Conservation (phyloP, 2,113 vertebrate species). For the Hypanus sabinus region DNA sequence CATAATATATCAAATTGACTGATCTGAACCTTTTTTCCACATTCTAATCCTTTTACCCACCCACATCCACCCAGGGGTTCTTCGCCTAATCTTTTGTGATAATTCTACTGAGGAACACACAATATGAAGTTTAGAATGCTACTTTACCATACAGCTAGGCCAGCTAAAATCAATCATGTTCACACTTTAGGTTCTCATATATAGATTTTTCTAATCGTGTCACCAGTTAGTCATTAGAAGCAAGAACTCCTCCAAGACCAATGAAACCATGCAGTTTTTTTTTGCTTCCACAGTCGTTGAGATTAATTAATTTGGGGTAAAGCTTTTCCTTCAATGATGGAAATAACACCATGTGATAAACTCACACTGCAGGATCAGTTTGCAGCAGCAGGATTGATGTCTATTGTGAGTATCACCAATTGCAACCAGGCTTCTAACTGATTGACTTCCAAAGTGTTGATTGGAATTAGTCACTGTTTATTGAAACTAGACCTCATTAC, state of each 20-base stretch:
- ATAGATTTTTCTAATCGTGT: neutral
- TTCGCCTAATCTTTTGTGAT: neutral
- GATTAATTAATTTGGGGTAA: neutral
- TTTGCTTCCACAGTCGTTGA: neutral
- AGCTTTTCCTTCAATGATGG: neutral
- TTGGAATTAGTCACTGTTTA: too few relatives aligned
- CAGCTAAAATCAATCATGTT: neutral
- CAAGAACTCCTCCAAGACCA: neutral
- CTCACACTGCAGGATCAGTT: too few relatives aligned
- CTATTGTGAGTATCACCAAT: too few relatives aligned
- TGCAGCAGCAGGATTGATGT: too few relatives aligned
- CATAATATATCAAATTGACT: neutral
- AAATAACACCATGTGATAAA: too few relatives aligned
- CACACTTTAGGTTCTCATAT: neutral
- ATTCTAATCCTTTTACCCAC: neutral
- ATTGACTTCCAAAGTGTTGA: too few relatives aligned
- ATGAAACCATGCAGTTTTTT: neutral
- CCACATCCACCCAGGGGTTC: neutral
- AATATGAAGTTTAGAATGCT: neutral
- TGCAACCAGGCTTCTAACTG: too few relatives aligned
- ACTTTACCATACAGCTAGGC: neutral
- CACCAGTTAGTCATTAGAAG: neutral
- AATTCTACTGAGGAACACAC: neutral
- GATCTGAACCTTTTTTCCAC: neutral
- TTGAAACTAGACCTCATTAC: too few relatives aligned